Conservation (phyloP, 2,113 vertebrate genomes). For the Empidonax traillii region DNA sequence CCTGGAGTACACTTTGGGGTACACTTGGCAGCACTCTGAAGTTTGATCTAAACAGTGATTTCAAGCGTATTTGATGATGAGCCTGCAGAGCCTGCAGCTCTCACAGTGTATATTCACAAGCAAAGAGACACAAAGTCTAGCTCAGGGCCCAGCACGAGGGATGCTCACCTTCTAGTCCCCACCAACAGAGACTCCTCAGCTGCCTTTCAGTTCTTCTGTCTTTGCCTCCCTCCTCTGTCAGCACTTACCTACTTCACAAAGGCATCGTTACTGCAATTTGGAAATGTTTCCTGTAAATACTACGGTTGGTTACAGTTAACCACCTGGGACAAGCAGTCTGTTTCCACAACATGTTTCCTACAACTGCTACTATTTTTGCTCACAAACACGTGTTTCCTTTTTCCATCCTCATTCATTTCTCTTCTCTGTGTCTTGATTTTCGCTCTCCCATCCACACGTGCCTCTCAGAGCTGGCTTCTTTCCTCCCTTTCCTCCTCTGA, state of each 20-base stretch:
- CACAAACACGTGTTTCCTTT: slow-evolving; percentile 55
- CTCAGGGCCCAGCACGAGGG: fast-evolving
- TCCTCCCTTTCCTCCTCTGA: neutral
- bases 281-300: neutral
- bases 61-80: neutral
- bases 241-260: neutral
- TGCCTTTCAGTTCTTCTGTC: neutral
- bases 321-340: slow-evolving; percentile 18
- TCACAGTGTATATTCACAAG: neutral
- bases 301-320: neutral
- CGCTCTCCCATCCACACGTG: neutral
- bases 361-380: slow-evolving; percentile 32
- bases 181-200: neutral
- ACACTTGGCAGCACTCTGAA: neutral
- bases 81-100: neutral
- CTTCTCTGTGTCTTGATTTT: neutral
- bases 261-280: neutral
- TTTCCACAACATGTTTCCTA: slow-evolving; percentile 47
- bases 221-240: neutral
- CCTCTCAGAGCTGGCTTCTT: neutral
- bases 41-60: neutral
- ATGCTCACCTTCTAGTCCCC: neutral
- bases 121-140: fast-evolving
- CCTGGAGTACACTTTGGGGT: neutral
- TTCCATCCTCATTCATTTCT: slow-evolving; percentile 31